Conservation (phyloP, 2,888 invertebrate genomes). For the Drosophila lutescens region DNA sequence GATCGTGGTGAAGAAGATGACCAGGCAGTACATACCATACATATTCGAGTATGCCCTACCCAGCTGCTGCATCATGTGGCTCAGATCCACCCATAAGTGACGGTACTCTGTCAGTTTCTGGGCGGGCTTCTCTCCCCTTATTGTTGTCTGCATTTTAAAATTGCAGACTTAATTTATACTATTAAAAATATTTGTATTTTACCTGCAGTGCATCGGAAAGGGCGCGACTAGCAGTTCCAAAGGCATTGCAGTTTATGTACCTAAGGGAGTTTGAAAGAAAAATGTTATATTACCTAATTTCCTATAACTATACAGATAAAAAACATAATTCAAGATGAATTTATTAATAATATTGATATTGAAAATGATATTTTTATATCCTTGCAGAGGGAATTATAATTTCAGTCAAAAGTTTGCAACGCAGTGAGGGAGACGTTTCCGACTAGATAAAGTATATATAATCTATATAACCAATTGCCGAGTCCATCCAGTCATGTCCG, state of each 20-base stretch:
- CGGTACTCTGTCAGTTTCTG: constrained; percentile 88
- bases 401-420: too few relatives aligned
- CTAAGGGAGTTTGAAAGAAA: neutral
- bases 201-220: constrained; percentile 86
- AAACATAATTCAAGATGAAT: too few relatives aligned
- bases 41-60: constrained; percentile 90
- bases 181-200: neutral
- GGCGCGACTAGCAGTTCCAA: constrained; percentile 88
- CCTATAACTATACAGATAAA: too few relatives aligned
- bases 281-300: too few relatives aligned
- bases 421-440: too few relatives aligned
- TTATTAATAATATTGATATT: too few relatives aligned
- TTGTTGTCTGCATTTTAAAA: constrained; percentile 85
- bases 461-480: too few relatives aligned
- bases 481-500: too few relatives aligned
- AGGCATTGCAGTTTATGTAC: constrained; percentile 88
- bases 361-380: too few relatives aligned
- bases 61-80: constrained; percentile 91
- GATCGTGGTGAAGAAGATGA: constrained; percentile 90
- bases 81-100: constrained; percentile 89
- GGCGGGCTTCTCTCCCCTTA: constrained; percentile 88
- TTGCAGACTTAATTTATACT: too few relatives aligned
- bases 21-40: constrained; percentile 90
- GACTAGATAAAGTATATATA: too few relatives aligned
- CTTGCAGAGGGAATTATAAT: too few relatives aligned